Evolutionary conservation across 2,888 invertebrate genomes (phyloP), one percentile per base, ranked within the genome.

Genomic region (Ophioninae sp.): DNA sequence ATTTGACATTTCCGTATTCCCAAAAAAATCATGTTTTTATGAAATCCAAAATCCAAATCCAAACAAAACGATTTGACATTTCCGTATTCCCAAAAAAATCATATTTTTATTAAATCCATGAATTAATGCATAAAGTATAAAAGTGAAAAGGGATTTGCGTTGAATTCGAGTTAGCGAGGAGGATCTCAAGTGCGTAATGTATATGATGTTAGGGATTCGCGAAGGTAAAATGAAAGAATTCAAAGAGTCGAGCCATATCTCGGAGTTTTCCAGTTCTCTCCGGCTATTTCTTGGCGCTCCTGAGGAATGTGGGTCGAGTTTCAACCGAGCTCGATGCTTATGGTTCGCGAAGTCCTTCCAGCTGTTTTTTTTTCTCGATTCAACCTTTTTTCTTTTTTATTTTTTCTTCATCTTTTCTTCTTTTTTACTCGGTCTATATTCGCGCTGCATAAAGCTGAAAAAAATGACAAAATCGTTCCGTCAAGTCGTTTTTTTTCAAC

Each of bases 261-360:
- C 61, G 58, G 67, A 75, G 76, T 76, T 81, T 80, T 76, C 65
- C 75, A 63, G n/a, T 75, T 65, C 69, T 20, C 68, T 63, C 63
- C 30, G 59, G n/a, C 30, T 17, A 51, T 58, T 69, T 76, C 30
- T 76, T 69, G 72, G 13, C 73, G 77, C 64, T 76, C 59, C 51
- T 76, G 68, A n/a, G 67, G 76, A 85, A 86, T 83, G 83, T 86
- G 81, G 85, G 85, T 83, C 83, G 79, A 85, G 84, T 76, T 64
- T 84, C 63, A 58, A 59, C 61, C 37, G n/a, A n/a, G 68, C 44
- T 30, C 41, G 61, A 59, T 79, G 20, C 58, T 68, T 41, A 41
- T 63, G 44, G 56, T 71, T 30, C 64, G 61, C 65, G 39, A 76
- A 73, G 63, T 56, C 56, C 63, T 68, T 37, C 44, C 73, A 68